Evolutionary conservation across 2,888 invertebrate genomes (phyloP), one percentile per base, ranked within the genome.

Genomic region (Odontocerum albicorne): DNA sequence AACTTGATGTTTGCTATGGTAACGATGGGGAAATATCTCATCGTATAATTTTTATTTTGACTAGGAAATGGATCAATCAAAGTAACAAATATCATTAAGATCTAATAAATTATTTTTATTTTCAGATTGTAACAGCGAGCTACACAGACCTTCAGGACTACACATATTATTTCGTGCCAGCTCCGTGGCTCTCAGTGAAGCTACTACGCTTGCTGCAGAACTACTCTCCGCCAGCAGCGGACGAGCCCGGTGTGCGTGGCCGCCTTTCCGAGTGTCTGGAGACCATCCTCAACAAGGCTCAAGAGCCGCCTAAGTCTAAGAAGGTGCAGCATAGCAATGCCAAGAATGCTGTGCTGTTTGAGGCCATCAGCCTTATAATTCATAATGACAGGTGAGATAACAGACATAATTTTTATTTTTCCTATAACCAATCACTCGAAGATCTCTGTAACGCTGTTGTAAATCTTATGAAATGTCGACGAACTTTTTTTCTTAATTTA

Each of bases 321-420:
- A 99, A 99, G 78, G 98, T 99, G 20, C 99, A 99, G 79, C 99
- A 99, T 76, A 97, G 98, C 43, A 99, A 99, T 81, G 98, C 99
- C 55, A 99, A 99, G 75, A 99, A 99, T 79, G 97, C 99, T 46
- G 98, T 99, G 19, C 81, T 99, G 15, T 99, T 99, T 79, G 99
- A 99, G 80, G 98, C 99, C 39, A 99, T 99, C 70, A 97, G 97
- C 77, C 84, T 99, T 63, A 99, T 99, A 64, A 99, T 99, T 68
- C 99, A 99, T 72, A 96, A 97, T 79, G 99, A 99, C 70, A 90
- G 79, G 79, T 80, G 64, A 62, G 27, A 4, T 31, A n/a, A 6
- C 6, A 2, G 12, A 12, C 4, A n/a, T 12, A 12, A 31, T 3
- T 45, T n/a, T n/a, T n/a, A n/a, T n/a, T n/a, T n/a, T n/a, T n/a